Evolutionary conservation across 2,888 invertebrate species (phyloP).

Genomic region (Kryphioiulus occultus): DNA sequence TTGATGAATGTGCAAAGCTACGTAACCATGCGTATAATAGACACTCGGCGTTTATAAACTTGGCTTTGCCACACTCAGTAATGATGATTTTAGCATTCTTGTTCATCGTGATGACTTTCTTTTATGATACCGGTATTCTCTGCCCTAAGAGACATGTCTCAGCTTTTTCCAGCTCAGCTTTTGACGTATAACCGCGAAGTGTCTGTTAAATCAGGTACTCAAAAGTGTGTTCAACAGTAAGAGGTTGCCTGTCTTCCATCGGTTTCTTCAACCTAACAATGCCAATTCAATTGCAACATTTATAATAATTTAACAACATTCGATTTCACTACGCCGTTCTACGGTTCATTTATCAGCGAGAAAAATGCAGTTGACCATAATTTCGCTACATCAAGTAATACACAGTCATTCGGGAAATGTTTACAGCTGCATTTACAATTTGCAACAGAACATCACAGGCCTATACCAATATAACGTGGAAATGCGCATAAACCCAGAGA

Average conservation of each 20-base stretch:
- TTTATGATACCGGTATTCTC: not conserved
- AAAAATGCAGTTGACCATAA: not conserved
- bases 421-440: constrained; percentile 8
- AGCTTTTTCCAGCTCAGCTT: not conserved
- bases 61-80: not conserved
- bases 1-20: not conserved
- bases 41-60: constrained; percentile 19
- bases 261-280: not conserved
- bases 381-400: constrained; percentile 6
- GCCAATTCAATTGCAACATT: not conserved
- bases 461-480: constrained; percentile 24
- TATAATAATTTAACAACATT: constrained; percentile 35
- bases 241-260: not conserved
- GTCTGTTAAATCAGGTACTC: constrained; percentile 39
- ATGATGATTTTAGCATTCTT: not conserved
- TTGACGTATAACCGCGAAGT: constrained; percentile 19
- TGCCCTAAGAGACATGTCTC: not conserved
- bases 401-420: not conserved
- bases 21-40: constrained; percentile 28
- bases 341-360: not conserved
- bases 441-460: not conserved
- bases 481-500: constrained; percentile 6
- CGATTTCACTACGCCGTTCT: not conserved
- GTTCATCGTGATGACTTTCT: not conserved
- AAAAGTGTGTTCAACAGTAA: constrained; percentile 20